Conservation (phyloP, 2,888 invertebrate species). For the Chrysina gloriosa region DNA sequence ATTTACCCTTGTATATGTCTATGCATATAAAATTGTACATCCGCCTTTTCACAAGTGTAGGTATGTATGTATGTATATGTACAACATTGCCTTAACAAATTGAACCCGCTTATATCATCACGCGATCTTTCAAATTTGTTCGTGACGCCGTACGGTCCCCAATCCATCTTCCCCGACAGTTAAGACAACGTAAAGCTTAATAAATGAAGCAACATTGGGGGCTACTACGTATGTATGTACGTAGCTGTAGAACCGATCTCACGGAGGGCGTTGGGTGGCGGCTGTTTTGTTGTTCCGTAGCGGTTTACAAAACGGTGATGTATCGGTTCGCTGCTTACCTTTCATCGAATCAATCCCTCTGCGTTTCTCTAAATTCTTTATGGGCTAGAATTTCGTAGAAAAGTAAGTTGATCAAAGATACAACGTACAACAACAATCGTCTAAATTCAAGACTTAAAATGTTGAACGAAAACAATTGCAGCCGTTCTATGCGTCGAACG, state of each 20-base stretch:
- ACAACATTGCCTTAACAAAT: too few species aligned
- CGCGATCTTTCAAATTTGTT: constrained; percentile 34
- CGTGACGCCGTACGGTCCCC: constrained; percentile 2
- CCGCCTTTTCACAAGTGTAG: too few species aligned
- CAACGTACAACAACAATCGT: too few species aligned
- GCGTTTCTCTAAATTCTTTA: constrained; percentile 46
- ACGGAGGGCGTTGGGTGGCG: neutral
- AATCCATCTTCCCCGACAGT: constrained; percentile 38
- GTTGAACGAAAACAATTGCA: too few species aligned
- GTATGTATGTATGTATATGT: too few species aligned
- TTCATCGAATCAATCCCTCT: constrained; percentile 43
- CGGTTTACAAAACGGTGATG: constrained; percentile 37
- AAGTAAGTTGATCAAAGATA: too few species aligned
- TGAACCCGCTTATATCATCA: constrained; percentile 10
- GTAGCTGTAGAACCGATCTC: neutral
- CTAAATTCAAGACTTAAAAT: too few species aligned
- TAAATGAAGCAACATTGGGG: constrained; percentile 46
- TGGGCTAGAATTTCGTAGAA: constrained; percentile 45
- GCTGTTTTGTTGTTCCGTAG: neutral
- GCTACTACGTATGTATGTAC: constrained; percentile 17
- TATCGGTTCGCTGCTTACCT: constrained; percentile 47
- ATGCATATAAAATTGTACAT: too few species aligned
- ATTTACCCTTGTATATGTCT: too few species aligned
- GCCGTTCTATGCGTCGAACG: too few species aligned
- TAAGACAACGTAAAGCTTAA: constrained; percentile 49